A percentile compares a stretch with the other conserved stretches of the same genome.
phyloP scores from a whole-genome alignment of 2,888 invertebrate species.

The Dryadula phaetusa region DNA sequence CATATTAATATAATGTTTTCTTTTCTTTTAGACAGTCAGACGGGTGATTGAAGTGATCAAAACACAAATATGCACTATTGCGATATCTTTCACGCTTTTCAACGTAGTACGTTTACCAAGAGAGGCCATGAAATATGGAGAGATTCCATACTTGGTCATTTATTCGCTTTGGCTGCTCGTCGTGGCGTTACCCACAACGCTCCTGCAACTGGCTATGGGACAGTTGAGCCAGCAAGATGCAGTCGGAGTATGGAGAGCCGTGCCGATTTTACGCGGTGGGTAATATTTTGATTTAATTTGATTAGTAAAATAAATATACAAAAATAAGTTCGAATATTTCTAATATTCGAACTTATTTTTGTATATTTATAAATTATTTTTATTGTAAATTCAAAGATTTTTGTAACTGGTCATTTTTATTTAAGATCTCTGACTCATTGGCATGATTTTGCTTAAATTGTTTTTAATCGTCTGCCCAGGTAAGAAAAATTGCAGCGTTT shows the following conservation, averaged over 20 bases:
- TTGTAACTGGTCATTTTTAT: too few species aligned
- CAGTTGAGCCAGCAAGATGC: constrained; percentile 87
- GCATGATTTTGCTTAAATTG: too few species aligned
- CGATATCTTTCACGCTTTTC: constrained; percentile 85
- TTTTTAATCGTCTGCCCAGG: too few species aligned
- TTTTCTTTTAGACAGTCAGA: constrained; percentile 68
- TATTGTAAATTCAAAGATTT: too few species aligned
- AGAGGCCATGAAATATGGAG: constrained; percentile 84
- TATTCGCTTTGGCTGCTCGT: constrained; percentile 84
- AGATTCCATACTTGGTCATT: constrained; percentile 85
- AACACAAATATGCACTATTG: constrained; percentile 82
- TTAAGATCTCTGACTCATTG: too few species aligned
- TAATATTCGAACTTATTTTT: too few species aligned
- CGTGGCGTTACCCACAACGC: constrained; percentile 84
- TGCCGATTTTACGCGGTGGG: constrained; percentile 86
- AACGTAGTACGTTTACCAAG: constrained; percentile 86
- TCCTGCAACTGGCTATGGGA: constrained; percentile 86
- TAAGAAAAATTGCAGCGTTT: too few species aligned
- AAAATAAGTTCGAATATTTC: too few species aligned
- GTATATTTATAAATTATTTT: background rate
- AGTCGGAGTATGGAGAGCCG: constrained; percentile 87
- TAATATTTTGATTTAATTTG: background rate
- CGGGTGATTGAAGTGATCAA: constrained; percentile 67
- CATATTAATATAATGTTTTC: background rate
- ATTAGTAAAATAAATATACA: background rate